phyloP scores from a whole-genome alignment of 2,113 vertebrate genomes.

The Lophius piscatorius region DNA sequence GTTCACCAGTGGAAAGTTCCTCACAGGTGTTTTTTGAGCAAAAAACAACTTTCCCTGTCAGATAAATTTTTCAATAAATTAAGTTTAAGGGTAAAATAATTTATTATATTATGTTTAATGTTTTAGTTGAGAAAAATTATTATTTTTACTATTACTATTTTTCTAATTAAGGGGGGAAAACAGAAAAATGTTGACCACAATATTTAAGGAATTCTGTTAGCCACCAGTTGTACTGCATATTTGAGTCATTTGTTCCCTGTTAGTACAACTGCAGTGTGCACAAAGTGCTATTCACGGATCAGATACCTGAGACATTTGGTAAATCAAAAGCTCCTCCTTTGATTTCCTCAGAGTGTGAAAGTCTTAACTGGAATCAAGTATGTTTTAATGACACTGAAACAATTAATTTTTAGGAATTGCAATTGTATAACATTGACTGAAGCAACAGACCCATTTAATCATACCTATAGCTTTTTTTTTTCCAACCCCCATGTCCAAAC shows the following conservation, averaged over 20 bases:
- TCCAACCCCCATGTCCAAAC: conserved; percentile 1
- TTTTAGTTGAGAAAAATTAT: no score
- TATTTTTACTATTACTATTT: no score
- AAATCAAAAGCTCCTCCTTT: conserved; percentile 31
- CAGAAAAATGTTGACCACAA: no score
- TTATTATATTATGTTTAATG: no score
- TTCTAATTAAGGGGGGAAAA: no score
- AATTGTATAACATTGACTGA: not conserved
- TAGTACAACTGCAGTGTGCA: conserved; percentile 44
- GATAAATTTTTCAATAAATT: no score
- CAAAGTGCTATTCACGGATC: conserved; percentile 66
- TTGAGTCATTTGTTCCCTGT: conserved; percentile 31
- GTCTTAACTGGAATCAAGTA: conserved; percentile 2
- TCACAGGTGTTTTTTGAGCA: no score
- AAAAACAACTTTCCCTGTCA: no score
- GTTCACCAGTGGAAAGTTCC: no score
- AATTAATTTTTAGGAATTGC: not conserved
- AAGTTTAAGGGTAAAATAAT: no score
- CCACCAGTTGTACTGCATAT: conserved; percentile 22
- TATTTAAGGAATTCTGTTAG: no score
- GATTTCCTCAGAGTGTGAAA: conserved; percentile 23
- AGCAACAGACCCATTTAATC: conserved; percentile 10
- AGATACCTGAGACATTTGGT: conserved; percentile 61
- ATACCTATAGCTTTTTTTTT: not conserved
- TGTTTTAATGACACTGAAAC: not conserved